Base-by-base conservation (phyloP, 2,888 invertebrate genomes). In the Aporophyla nigra region DNA sequence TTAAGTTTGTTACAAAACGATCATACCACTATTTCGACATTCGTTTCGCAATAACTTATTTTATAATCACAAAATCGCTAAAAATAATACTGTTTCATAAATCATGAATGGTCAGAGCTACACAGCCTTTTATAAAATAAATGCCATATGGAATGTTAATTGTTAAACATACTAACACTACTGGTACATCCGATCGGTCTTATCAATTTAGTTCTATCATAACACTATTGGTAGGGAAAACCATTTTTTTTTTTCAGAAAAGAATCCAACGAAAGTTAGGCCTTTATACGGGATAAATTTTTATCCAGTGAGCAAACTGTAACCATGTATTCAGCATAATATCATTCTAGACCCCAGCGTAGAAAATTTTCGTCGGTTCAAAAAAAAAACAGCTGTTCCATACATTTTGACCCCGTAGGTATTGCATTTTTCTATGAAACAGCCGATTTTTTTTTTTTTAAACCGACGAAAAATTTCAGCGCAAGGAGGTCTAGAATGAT, bases 81-180 rank as follows among this genome's bases (percentile, higher is more conserved):
- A 88, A 86, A 89, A 88, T 92, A 94, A 94, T 94, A 94, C 94
- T 94, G 93, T 87, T 89, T 86, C 86, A 76, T 86, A 71, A 74
- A 80, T 75, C 72, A 74, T 77, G 67, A 69, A 82, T 84, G 82
- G 87, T 87, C 81, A 85, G 71, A 88, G 82, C 87, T 89, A 91
- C 89, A 91, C 91, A 91, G 90, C 91, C 91, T 87, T 88, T 51
- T 88, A 80, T 51, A 82, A 74, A 83, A 90, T 88, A 90, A 91
- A 91, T 91, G 90, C 90, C 75, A 43, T 75, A 79, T 77, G 91
- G 90, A 90, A 90, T 90, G 90, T 89, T 73, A 69, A 67, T 24
- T 19, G 61, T 76, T 77, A 77, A 61, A 72, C 46, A 73, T 65
- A 70, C 70, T 76, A 80, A 76, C 58, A 85, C 79, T 84, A 81